Evolutionary conservation across 2,888 invertebrate species (phyloP).

Genomic region (Bimastos eiseni): DNA sequence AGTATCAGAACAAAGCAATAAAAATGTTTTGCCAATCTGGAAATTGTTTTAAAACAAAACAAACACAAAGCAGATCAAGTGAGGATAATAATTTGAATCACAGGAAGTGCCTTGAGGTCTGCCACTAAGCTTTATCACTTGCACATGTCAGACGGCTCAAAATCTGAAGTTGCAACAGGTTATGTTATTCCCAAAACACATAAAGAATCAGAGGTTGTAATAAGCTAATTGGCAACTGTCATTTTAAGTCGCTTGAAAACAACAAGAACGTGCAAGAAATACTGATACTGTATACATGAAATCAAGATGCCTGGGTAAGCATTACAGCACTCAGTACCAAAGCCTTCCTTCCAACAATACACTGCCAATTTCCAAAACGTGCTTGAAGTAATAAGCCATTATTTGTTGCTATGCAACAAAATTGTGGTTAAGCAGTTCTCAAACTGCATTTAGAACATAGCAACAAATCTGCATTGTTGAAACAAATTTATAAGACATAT

Average conservation of each 20-base stretch:
- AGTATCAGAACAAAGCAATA: background rate
- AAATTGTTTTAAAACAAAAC: background rate
- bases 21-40: background rate
- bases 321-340: background rate
- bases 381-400: background rate
- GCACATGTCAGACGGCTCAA: background rate
- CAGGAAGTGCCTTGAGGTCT: background rate
- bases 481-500: background rate
- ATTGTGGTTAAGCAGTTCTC: background rate
- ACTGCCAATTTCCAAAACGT: background rate
- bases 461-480: background rate
- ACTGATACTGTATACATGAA: background rate
- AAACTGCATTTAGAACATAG: background rate
- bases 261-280: background rate
- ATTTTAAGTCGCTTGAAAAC: background rate
- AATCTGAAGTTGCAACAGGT: constrained; percentile 4
- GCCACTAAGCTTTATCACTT: background rate
- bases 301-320: background rate
- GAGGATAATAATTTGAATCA: background rate
- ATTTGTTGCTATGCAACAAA: background rate
- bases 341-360: background rate
- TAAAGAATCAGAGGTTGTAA: background rate
- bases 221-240: background rate
- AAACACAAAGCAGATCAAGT: background rate
- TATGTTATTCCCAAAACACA: background rate